A percentile compares a stretch with the other conserved stretches of the same genome.
These are phyloP conservation scores for Thymallus thymallus DNA, from an alignment of 2,113 vertebrate species.

Conservation along the genomic window DNA sequence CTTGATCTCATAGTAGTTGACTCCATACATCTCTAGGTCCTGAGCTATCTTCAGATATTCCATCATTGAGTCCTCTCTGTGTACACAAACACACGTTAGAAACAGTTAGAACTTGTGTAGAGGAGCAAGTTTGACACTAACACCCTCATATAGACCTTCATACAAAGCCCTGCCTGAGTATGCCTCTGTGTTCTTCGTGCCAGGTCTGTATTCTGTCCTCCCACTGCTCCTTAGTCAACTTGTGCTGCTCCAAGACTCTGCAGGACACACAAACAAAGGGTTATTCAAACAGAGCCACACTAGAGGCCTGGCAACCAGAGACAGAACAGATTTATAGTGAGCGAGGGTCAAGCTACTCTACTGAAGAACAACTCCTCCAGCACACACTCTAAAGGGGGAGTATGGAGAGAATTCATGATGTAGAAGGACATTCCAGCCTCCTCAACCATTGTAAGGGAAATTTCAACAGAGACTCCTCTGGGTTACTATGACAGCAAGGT, in stretches of 20 bases:
- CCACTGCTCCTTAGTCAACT: conserved; percentile 97
- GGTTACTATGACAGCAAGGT: too few species aligned
- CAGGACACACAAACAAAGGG: conserved; percentile 7
- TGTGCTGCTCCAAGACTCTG: conserved; percentile 96
- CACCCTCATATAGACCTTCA: neutral
- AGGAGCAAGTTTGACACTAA: neutral
- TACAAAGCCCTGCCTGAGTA: conserved; percentile 81
- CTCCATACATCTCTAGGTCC: conserved; percentile 97
- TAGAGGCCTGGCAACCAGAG: neutral
- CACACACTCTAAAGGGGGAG: neutral
- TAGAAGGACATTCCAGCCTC: neutral
- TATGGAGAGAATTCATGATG: neutral
- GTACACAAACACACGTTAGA: conserved; percentile 11
- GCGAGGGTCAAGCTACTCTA: neutral
- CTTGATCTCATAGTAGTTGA: conserved; percentile 99
- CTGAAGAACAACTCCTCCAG: neutral
- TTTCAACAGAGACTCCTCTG: too few species aligned
- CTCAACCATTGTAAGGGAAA: too few species aligned
- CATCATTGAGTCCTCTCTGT: conserved; percentile 97
- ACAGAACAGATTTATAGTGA: neutral
- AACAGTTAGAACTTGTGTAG: too few species aligned
- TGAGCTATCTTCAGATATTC: conserved; percentile 97
- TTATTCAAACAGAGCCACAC: neutral
- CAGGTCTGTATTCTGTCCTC: conserved; percentile 98
- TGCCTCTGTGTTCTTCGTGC: conserved; percentile 94